Conservation (phyloP, 2,113 vertebrate genomes). For the Corythornis madagascariensis region DNA sequence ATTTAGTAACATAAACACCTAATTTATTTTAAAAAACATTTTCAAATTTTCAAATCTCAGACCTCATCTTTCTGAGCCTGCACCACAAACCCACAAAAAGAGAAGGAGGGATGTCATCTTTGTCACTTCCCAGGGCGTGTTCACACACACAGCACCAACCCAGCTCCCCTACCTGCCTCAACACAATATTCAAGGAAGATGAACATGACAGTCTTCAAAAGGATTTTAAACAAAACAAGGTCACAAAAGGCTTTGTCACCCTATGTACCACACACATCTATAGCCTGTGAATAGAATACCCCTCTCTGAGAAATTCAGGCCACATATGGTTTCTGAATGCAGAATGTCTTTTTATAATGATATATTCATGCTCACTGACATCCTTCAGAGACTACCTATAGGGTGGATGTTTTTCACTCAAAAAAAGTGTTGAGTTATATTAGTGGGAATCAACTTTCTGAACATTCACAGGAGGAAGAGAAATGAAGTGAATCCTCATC, state of each 20-base stretch:
- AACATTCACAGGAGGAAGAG: not conserved
- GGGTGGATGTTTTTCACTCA: not conserved
- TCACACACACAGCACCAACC: not conserved
- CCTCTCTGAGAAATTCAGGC: constrained; percentile 5
- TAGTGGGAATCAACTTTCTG: not conserved
- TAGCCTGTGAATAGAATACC: not conserved
- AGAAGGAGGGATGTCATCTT: not conserved
- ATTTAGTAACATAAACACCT: not conserved
- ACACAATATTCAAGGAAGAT: constrained; percentile 18
- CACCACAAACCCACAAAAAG: not conserved
- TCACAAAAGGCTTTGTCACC: not conserved
- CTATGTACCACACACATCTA: not conserved
- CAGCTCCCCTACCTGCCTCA: not conserved
- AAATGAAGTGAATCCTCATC: not conserved
- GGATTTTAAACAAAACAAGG: constrained; percentile 42
- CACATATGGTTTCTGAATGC: constrained; percentile 23
- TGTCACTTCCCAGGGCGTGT: not conserved
- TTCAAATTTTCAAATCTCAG: not conserved
- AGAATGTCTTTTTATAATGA: constrained; percentile 44
- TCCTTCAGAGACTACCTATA: constrained; percentile 13
- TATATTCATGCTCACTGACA: constrained; percentile 19
- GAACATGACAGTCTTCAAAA: constrained; percentile 37
- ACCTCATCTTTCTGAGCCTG: not conserved
- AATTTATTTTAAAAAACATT: not conserved
- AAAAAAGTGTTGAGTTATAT: not conserved